phyloP scores from a whole-genome alignment of 2,888 invertebrate species.

The Fragum whitleyi region DNA sequence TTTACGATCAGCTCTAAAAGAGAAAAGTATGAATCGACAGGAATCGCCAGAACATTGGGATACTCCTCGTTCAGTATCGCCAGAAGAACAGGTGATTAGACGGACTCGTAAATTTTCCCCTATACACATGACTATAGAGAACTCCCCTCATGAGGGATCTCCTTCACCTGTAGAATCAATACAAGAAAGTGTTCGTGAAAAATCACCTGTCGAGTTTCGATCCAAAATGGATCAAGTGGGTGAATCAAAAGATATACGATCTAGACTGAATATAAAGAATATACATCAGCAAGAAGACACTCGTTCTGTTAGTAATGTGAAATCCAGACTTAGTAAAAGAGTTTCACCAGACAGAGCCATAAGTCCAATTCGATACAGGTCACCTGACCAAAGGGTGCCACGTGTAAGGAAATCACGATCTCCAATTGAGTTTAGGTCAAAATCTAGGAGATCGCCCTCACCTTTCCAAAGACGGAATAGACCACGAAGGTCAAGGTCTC shows the following conservation, averaged over 20 bases:
- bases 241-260: conserved; percentile 43
- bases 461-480: conserved; percentile 24
- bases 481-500: conserved; percentile 41
- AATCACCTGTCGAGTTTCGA: conserved; percentile 39
- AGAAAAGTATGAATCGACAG: conserved; percentile 53
- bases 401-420: conserved; percentile 45
- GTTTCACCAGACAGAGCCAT: conserved; percentile 30
- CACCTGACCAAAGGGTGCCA: conserved; percentile 18
- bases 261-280: conserved; percentile 34
- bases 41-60: conserved; percentile 3
- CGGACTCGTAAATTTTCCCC: conserved; percentile 39
- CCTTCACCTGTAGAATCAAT: conserved; percentile 11
- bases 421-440: conserved; percentile 26
- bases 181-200: conserved; percentile 11
- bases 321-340: conserved; percentile 54
- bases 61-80: conserved; percentile 29
- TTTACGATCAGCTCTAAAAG: conserved; percentile 49
- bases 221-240: conserved; percentile 53
- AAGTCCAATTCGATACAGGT: conserved; percentile 27
- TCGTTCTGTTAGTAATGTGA: conserved; percentile 49
- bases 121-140: conserved; percentile 64
- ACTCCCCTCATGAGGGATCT: conserved; percentile 28
- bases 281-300: neutral
- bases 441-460: conserved; percentile 25
- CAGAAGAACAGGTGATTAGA: conserved; percentile 20